Conservation (phyloP, 1,140 invertebrate genomes). For the Lordiphosa clarofinis region DNA sequence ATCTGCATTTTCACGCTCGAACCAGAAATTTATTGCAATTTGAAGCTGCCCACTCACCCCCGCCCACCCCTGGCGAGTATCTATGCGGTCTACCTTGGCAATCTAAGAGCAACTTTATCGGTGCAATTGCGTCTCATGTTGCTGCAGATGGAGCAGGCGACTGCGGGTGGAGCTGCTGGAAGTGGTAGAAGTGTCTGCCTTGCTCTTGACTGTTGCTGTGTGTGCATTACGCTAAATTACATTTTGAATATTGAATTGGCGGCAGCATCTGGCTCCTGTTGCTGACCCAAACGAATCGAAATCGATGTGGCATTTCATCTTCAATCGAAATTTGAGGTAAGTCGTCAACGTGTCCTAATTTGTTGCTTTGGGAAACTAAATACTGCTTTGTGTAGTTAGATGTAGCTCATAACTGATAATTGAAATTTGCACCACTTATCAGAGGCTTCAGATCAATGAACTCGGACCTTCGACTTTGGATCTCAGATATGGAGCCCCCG, state of each 20-base stretch:
- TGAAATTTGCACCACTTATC: no score
- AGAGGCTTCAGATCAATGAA: no score
- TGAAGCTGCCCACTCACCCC: neutral
- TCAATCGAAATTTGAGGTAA: slow-evolving; percentile 66
- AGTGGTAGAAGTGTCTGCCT: slow-evolving; percentile 13
- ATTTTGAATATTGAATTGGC: slow-evolving; percentile 76
- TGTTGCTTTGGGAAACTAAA: slow-evolving; percentile 1
- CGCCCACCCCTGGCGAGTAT: slow-evolving; percentile 3
- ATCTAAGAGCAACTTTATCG: slow-evolving; percentile 60
- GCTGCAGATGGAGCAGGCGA: slow-evolving; percentile 3
- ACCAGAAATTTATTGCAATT: slow-evolving; percentile 51
- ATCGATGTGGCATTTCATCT: slow-evolving; percentile 47
- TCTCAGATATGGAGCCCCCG: no score
- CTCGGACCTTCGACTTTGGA: no score
- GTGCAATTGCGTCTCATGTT: slow-evolving; percentile 65
- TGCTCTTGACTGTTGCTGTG: slow-evolving; percentile 21
- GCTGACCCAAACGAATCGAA: slow-evolving; percentile 20
- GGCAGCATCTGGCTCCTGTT: slow-evolving; percentile 11
- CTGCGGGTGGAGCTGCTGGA: slow-evolving; percentile 5
- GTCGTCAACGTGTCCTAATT: slow-evolving; percentile 15
- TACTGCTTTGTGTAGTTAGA: neutral
- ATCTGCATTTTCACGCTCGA: slow-evolving; percentile 55
- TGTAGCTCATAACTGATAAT: no score
- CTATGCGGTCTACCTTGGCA: slow-evolving; percentile 34
- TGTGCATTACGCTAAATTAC: slow-evolving; percentile 77